phyloP scores from a whole-genome alignment of 1,140 invertebrate species.

The Calephelis nemesis region DNA sequence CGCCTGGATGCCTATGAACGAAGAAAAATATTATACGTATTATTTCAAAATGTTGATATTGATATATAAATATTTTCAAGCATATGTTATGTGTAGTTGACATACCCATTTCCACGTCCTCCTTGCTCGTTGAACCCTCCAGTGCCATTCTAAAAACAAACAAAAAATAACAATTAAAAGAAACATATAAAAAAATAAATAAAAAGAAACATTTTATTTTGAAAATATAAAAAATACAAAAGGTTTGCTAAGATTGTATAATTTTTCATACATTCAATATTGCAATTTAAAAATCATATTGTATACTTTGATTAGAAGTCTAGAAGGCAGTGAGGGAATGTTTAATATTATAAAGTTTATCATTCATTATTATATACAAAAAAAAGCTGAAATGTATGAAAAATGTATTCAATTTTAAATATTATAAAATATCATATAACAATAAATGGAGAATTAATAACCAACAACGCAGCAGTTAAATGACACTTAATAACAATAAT shows the following conservation, averaged over 20 bases:
- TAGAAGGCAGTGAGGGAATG: constrained; percentile 22
- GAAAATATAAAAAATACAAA: constrained; percentile 40
- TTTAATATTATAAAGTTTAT: constrained; percentile 16
- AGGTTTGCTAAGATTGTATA: constrained; percentile 1
- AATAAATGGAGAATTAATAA: constrained; percentile 54
- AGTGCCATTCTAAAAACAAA: constrained; percentile 90
- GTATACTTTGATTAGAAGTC: constrained; percentile 19
- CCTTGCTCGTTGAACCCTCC: constrained; percentile 86
- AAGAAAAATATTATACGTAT: neutral
- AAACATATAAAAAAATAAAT: constrained; percentile 70
- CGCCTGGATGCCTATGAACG: constrained; percentile 88
- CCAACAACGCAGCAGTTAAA: constrained; percentile 27
- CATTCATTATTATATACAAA: neutral
- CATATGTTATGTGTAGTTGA: constrained; percentile 1
- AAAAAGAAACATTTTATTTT: constrained; percentile 58
- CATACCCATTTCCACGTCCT: constrained; percentile 87
- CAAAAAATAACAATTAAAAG: constrained; percentile 80
- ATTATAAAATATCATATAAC: constrained; percentile 32
- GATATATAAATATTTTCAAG: neutral
- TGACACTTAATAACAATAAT: constrained; percentile 14
- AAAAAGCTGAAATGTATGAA: constrained; percentile 22
- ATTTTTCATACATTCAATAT: constrained; percentile 18
- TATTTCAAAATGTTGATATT: neutral
- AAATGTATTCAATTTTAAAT: constrained; percentile 34
- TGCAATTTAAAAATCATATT: neutral